Evolutionary conservation across 2,113 vertebrate species (phyloP).

Genomic region (Pitta sordida): DNA sequence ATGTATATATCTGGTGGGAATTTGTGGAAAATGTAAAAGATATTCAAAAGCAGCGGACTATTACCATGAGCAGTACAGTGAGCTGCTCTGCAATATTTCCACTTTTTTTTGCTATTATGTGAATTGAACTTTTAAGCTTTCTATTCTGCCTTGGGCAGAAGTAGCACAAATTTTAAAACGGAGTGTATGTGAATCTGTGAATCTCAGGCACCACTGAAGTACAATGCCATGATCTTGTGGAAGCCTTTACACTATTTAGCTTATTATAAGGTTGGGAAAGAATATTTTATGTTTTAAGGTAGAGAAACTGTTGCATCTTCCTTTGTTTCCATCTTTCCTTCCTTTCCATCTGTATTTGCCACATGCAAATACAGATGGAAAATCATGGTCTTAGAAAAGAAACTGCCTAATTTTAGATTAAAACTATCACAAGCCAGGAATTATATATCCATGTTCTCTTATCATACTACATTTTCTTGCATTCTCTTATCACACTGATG

Average conservation of each 20-base stretch:
- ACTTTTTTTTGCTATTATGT: background rate
- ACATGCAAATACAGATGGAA: background rate
- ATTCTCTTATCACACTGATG: background rate
- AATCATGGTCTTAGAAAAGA: background rate
- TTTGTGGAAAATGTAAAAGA: background rate
- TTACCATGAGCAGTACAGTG: background rate
- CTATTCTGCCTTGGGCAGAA: conserved; percentile 13
- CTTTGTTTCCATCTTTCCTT: background rate
- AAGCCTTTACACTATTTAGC: background rate
- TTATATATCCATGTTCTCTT: background rate
- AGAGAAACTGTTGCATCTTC: background rate
- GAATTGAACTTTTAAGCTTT: background rate
- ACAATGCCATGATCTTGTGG: background rate
- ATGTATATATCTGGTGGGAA: background rate
- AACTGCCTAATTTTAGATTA: background rate
- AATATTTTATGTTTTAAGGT: background rate
- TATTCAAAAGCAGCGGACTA: conserved; percentile 6
- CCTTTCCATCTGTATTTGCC: no score
- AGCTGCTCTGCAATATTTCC: background rate
- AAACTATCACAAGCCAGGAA: background rate
- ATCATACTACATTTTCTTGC: background rate
- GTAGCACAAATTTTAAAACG: background rate
- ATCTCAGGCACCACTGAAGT: background rate
- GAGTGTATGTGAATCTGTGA: no score
- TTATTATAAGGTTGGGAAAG: background rate